Evolutionary conservation across 2,888 invertebrate species (phyloP).

Genomic region (Melanotus villosus): DNA sequence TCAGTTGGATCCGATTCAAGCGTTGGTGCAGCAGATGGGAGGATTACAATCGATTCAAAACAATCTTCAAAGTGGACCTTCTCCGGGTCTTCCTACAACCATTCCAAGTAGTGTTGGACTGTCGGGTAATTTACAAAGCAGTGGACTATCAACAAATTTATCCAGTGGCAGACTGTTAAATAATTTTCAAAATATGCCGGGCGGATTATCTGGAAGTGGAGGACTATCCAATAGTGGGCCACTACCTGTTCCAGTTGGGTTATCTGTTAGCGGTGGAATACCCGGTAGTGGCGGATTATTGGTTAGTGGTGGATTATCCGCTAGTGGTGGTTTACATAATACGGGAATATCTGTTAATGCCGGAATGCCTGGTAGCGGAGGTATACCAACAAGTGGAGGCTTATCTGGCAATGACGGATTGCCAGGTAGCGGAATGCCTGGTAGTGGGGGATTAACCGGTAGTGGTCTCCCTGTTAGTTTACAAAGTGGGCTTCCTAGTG

Average conservation of each 20-base stretch:
- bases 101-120: slow-evolving; percentile 44
- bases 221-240: slow-evolving; percentile 13
- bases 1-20: slow-evolving; percentile 70
- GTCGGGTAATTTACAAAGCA: slow-evolving; percentile 36
- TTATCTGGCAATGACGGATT: slow-evolving; percentile 36
- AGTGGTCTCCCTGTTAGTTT: slow-evolving; percentile 39
- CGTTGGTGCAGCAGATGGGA: slow-evolving; percentile 71
- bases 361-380: slow-evolving; percentile 19
- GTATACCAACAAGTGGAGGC: slow-evolving; percentile 27
- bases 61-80: slow-evolving; percentile 34
- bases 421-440: slow-evolving; percentile 19
- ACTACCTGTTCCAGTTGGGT: slow-evolving; percentile 31
- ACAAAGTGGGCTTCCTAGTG: slow-evolving; percentile 41
- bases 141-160: slow-evolving; percentile 40
- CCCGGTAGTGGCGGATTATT: slow-evolving; percentile 18
- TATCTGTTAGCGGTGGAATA: slow-evolving; percentile 31
- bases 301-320: slow-evolving; percentile 13
- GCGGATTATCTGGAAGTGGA: neutral
- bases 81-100: slow-evolving; percentile 41
- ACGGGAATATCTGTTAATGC: slow-evolving; percentile 26
- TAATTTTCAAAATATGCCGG: slow-evolving; percentile 37
- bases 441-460: slow-evolving; percentile 28
- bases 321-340: slow-evolving; percentile 25
- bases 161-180: slow-evolving; percentile 36
- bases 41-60: slow-evolving; percentile 66